phyloP scores from a whole-genome alignment of 2,797 vertebrate genomes.

The Myotis pilosus region DNA sequence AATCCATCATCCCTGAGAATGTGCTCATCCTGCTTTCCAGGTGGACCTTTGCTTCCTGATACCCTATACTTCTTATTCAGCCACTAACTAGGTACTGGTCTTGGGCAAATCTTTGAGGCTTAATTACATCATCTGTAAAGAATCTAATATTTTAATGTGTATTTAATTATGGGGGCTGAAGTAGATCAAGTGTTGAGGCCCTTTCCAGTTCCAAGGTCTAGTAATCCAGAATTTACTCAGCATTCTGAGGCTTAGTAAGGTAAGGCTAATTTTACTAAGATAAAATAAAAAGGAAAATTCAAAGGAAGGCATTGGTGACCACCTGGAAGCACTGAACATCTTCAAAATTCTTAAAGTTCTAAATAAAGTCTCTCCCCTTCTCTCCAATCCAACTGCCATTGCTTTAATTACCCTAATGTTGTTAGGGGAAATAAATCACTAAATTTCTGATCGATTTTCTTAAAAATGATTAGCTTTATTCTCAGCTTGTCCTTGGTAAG shows the following conservation, averaged over 20 bases:
- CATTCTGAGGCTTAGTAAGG: neutral
- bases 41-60: neutral
- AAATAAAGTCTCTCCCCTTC: neutral
- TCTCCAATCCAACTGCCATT: neutral
- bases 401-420: neutral
- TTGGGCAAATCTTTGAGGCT: neutral
- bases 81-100: neutral
- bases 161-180: neutral
- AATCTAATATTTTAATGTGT: neutral
- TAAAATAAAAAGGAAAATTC: neutral
- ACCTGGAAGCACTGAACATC: neutral
- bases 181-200: neutral
- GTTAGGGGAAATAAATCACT: neutral
- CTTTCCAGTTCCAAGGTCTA: neutral
- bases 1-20: neutral
- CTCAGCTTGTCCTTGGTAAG: neutral
- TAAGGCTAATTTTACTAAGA: neutral
- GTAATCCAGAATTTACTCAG: neutral
- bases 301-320: neutral
- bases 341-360: neutral
- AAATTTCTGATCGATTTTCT: neutral
- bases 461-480: slow-evolving; percentile 7
- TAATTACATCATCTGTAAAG: neutral
- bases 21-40: neutral
- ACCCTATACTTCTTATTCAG: neutral